Base-by-base conservation (phyloP, 2,797 vertebrate species). In the Spea hammondii region DNA sequence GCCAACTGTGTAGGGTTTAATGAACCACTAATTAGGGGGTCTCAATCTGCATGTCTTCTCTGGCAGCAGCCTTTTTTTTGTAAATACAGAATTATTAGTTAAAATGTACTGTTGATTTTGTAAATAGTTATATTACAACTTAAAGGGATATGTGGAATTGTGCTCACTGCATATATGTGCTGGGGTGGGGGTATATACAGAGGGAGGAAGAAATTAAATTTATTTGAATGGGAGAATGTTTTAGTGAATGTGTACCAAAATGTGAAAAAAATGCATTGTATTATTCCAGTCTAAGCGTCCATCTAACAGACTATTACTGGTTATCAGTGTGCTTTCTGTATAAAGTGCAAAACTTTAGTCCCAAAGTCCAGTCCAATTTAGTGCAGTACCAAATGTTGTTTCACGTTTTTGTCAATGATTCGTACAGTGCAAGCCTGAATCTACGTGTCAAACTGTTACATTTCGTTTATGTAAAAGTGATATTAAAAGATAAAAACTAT, bases 251-350 rank as follows among this genome's bases (percentile, higher is more conserved):
- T 98, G 97, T 97, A 97, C 95, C 96, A 98, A 93, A 98, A 99
- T 99, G 97, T 99, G 97, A 99, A 62, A 62, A 62, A 62, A 98
- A 95, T 96, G 95, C 95, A 95, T 96, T 96, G 96, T 98, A 98
- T 96, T 95, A 96, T 94, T 95, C 93, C 96, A 95, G 96, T 98
- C 96, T 96, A 94, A 95, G 95, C 95, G 96, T 98, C 95, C 92
- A 95, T 91, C 94, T 97, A 96, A 98, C 94, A 95, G 93, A 96
- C 91, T 96, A 95, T 96, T 97, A 97, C 91, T 92, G 92, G 94
- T 98, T 32, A 97, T 98, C 96, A 96, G 95, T 98, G 97, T 99
- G 95, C 94, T 97, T 97, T 91, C 96, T 98, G 96, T 98, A 98
- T 96, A 94, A 96, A 97, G 97, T 98, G 96, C 95, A 97, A 95